Evolutionary conservation across 2,113 vertebrate species (phyloP).

Genomic region (Dipodomys stephensi): DNA sequence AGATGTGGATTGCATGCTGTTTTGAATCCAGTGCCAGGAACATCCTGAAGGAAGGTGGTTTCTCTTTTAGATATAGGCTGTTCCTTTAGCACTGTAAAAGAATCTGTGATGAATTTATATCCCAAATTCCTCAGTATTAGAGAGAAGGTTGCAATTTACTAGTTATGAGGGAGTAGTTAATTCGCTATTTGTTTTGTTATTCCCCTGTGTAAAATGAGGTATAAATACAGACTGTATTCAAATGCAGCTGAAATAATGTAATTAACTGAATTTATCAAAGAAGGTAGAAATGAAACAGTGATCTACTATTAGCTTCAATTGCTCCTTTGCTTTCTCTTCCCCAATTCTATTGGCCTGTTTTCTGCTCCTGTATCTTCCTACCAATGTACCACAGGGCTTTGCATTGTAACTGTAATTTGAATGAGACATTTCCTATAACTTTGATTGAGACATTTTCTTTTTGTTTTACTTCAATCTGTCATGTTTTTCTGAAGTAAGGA

Average conservation of each 20-base stretch:
- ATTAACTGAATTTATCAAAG: neutral
- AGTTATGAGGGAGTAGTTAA: neutral
- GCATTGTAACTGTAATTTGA: too few relatives aligned
- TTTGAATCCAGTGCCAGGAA: neutral
- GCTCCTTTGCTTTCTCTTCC: neutral
- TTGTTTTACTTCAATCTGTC: neutral
- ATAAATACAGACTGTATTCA: neutral
- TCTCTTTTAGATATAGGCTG: constrained; percentile 6
- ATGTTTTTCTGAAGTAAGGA: too few relatives aligned
- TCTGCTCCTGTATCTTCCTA: neutral
- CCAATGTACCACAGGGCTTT: neutral
- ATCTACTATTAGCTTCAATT: neutral
- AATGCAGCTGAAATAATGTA: neutral
- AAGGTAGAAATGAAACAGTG: neutral
- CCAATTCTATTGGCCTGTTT: neutral
- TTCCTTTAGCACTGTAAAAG: constrained; percentile 35
- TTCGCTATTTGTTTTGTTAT: neutral
- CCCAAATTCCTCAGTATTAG: neutral
- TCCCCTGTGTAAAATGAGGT: neutral
- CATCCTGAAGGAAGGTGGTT: neutral
- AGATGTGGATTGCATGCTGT: neutral
- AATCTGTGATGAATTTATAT: constrained; percentile 7
- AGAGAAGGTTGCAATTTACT: neutral
- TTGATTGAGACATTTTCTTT: neutral
- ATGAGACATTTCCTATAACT: neutral